Evolutionary conservation across 2,797 vertebrate species (phyloP).

Genomic region (Myoxocephalus aenaeus): DNA sequence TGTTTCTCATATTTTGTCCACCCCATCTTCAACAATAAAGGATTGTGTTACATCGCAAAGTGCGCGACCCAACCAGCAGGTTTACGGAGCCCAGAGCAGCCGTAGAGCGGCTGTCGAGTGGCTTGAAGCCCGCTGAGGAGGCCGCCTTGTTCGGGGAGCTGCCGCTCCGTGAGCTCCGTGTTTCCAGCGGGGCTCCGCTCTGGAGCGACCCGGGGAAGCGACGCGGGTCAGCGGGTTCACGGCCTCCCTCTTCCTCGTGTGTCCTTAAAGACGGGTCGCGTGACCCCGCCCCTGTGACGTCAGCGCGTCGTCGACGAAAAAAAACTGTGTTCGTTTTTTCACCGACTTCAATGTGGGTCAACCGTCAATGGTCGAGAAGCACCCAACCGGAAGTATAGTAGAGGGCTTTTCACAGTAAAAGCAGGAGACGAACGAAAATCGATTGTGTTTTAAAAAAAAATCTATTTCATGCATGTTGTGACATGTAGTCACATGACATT

Average conservation of each 20-base stretch:
- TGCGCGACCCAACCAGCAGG: neutral
- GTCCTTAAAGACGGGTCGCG: constrained; percentile 80
- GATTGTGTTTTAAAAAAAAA: neutral
- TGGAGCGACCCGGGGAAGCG: neutral
- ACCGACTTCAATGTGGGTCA: neutral
- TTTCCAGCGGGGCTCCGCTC: constrained; percentile 11
- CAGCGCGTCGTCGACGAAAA: constrained; percentile 55
- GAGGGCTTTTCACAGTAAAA: constrained; percentile 45
- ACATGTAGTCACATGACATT: neutral
- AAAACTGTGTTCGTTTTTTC: constrained; percentile 72
- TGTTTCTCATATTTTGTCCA: neutral
- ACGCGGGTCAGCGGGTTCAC: constrained; percentile 68
- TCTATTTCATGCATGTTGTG: too few relatives aligned
- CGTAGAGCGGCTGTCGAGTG: rapidly evolving
- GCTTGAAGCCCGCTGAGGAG: neutral
- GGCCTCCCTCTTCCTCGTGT: constrained; percentile 45
- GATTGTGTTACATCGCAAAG: too few relatives aligned
- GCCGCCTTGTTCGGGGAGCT: neutral
- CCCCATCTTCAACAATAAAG: neutral
- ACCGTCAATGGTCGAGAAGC: rapidly evolving
- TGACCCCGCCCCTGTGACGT: constrained; percentile 75
- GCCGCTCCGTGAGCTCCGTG: too few relatives aligned
- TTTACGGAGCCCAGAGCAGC: neutral
- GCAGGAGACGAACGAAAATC: neutral
- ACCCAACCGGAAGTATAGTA: neutral